phyloP scores from a whole-genome alignment of 2,797 vertebrate genomes.

The Myotis vivesi region DNA sequence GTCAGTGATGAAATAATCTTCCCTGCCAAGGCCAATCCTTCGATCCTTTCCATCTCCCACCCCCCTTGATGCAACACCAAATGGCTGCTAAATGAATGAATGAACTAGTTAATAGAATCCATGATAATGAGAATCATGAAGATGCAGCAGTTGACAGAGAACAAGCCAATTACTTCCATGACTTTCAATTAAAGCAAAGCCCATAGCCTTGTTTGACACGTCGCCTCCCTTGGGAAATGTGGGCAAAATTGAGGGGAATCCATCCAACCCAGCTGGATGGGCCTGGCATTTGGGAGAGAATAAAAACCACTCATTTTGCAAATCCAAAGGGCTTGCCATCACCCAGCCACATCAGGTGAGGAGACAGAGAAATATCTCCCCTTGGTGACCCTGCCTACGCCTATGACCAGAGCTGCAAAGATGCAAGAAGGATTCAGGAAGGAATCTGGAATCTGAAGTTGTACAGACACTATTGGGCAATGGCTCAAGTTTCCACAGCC shows the following conservation, averaged over 20 bases:
- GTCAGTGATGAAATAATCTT: conserved; percentile 20
- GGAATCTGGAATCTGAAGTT: neutral
- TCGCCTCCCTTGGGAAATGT: neutral
- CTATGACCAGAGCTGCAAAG: neutral
- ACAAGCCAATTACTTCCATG: conserved; percentile 11
- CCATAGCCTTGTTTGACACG: neutral
- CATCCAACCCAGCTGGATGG: neutral
- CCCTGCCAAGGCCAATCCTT: neutral
- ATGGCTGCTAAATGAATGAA: neutral
- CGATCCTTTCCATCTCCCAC: neutral
- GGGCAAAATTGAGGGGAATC: neutral
- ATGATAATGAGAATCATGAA: conserved; percentile 8
- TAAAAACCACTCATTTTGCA: neutral
- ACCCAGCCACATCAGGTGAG: neutral
- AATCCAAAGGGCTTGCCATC: neutral
- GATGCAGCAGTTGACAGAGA: conserved; percentile 11
- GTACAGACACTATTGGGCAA: neutral
- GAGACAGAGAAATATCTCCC: neutral
- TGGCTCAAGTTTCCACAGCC: neutral
- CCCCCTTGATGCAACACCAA: neutral
- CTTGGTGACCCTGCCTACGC: too few relatives aligned
- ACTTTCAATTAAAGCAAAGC: conserved; percentile 54
- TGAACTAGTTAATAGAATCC: neutral
- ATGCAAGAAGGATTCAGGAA: neutral
- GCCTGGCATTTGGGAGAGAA: neutral